Evolutionary conservation across 2,888 invertebrate species (phyloP).

Genomic region (Pseudolycoriella hygida): DNA sequence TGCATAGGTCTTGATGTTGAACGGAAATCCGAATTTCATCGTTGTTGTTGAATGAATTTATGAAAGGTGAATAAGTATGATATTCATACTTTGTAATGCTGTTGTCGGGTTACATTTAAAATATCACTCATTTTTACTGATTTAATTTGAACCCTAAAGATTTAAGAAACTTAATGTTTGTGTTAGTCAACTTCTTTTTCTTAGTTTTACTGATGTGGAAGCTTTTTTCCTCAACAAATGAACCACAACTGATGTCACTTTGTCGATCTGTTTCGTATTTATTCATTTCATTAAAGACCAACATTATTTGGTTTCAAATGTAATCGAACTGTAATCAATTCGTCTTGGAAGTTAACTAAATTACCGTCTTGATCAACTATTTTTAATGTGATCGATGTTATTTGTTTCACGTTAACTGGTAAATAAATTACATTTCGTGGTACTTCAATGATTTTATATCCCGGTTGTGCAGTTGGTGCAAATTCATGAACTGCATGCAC

Average conservation of each 20-base stretch:
- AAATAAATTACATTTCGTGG: slow-evolving; percentile 20
- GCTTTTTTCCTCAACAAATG: too few species aligned
- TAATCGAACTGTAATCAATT: slow-evolving; percentile 16
- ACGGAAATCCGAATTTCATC: slow-evolving; percentile 20
- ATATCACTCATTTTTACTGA: slow-evolving; percentile 10
- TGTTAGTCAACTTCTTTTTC: slow-evolving; percentile 5
- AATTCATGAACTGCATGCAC: slow-evolving; percentile 21
- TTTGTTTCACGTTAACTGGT: slow-evolving; percentile 15
- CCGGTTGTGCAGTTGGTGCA: slow-evolving; percentile 17
- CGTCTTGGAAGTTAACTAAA: slow-evolving; percentile 18
- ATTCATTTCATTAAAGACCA: slow-evolving; percentile 9
- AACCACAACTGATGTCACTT: too few species aligned
- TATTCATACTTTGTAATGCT: slow-evolving; percentile 14
- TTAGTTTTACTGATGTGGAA: neutral
- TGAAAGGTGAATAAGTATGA: slow-evolving; percentile 16
- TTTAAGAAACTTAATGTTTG: slow-evolving; percentile 9
- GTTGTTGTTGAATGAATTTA: slow-evolving; percentile 15
- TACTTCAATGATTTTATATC: slow-evolving; percentile 21
- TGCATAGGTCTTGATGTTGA: slow-evolving; percentile 16
- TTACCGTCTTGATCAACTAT: slow-evolving; percentile 18
- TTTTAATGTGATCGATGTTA: slow-evolving; percentile 16
- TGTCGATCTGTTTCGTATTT: neutral
- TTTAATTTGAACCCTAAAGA: slow-evolving; percentile 8
- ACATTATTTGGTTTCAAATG: slow-evolving; percentile 13
- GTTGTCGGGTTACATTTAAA: slow-evolving; percentile 14